Base-by-base conservation (phyloP, 2,888 invertebrate species). In the Timandra comae region DNA sequence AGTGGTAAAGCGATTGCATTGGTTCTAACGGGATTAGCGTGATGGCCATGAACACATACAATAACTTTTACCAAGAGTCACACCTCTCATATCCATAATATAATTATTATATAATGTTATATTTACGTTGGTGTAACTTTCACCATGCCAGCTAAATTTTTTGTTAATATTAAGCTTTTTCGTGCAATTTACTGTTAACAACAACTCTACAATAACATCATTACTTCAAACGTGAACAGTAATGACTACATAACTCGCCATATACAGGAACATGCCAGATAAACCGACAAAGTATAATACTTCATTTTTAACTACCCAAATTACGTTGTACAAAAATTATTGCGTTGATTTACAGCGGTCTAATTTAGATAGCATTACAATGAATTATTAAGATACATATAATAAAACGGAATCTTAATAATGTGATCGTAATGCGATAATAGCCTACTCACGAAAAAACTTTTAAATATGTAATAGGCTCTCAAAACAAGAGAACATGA, bases 401-500 rank as follows among this genome's bases (percentile, higher is more conserved):
- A 46, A 60, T 60, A 61, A 61, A 65, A 60, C 55, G 43, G 57
- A 60, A 59, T 59, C 59, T 59, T 56, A 61, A 61, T 53, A 59
- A 66, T 64, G 59, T 59, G 52, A 66, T 61, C 56, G 63, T 65
- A 69, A 49, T 49, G 46, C 48, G 42, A 41, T 46, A 46, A 68
- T 59, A 51, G 62, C 56, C 55, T 59, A 63, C 58, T 54, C 51
- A 54, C 55, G 58, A 65, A 79, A 74, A 73, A 70, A 60, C 65
- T 66, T 78, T 80, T 67, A 77, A 79, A 80, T 78, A 82, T 70
- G 67, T 70, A 73, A 75, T 78, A 85, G 82, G 86, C 85, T 86
- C 86, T 86, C 78, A 87, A 86, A 86, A 86, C 81, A 86, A 86
- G 86, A 86, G 86, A 86, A 86, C 81, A 79, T 76, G 81, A 79